Evolutionary conservation across 2,113 vertebrate species (phyloP), one percentile per base, ranked within the genome.

Genomic region (Strix uralensis): DNA sequence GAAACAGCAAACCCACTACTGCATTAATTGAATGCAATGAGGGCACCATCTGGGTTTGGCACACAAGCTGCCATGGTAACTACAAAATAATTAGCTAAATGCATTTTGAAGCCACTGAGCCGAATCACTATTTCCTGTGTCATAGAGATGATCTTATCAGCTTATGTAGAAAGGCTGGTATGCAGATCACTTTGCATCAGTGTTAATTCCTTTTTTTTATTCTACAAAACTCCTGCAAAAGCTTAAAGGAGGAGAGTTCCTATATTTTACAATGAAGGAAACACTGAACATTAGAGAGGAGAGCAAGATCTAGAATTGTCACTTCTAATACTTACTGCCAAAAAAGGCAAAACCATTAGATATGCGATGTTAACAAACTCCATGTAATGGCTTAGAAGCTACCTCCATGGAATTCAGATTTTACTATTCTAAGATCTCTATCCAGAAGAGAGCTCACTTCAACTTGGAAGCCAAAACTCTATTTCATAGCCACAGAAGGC

Each of bases 11-110:
- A 89, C 55, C 34, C 79, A 26, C 40, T 9, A 30, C 87, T 29
- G 74, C 87, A 89, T 73, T 95, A 96, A 95, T 23, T 91, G 77
- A 91, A 94, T 61, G 54, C 94, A 92, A 92, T n/a, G 54, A 95
- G 74, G 70, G 32, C 32, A 19, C 89, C 95, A 97, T 94, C 96
- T 97, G 96, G 86, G 84, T 86, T 72, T 92, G 86, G 92, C 90
- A 94, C 47, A 91, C 11, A 3, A 66, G 91, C 91, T 95, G 81
- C 89, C 91, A 96, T 77, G 55, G 95, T 49, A 97, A 95, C 95
- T 46, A 88, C 74, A 80, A 96, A 95, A 94, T 97, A 94, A 95
- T 94, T 94, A 97, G 86, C 92, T 94, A 96, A 95, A 95, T 86
- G 75, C 92, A 92, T 91, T 95, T 79, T 44, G 52, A 91, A 96